Evolutionary conservation across 2,797 vertebrate species (phyloP), one percentile per base, ranked within the genome.

Genomic region (Gobio occitaniae): DNA sequence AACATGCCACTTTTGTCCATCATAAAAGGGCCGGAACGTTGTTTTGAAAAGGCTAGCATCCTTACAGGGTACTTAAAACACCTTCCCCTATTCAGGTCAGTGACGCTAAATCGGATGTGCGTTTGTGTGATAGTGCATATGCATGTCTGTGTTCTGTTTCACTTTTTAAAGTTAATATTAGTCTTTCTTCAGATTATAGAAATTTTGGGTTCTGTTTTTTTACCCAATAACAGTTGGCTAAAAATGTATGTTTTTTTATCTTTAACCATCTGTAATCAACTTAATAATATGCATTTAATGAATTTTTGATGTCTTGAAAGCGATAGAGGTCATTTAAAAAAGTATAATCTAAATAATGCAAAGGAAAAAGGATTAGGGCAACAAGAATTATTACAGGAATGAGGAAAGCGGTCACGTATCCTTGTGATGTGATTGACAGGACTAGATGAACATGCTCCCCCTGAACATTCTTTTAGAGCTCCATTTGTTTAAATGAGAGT

Each of bases 401-500:
- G 16, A 16, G 21, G n/a, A 66, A 66, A 41, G 48, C n/a, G 2
- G 13, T 32, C 61, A 70, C n/a, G n/a, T 4, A 59, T 70, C 36
- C 15, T 25, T 54, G 52, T 63, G 56, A 63, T 50, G 19, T 32
- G 61, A 78, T 69, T 84, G 74, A 84, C 38, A 78, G 41, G 65
- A 41, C 56, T 56, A 77, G 25, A 84, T 70, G 52, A 78, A 70
- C 61, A 41, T 68, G n/a, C 48, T 68, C 50, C 41, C 48, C 36
- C 38, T 3, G 13, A 70, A 44, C 13, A 17, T 69, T 70, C 6
- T 7, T 32, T 76, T 54, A 36, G 12, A 75, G 72, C 79, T 63
- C 65, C 29, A 84, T 79, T 87, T 84, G 36, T 78, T 71, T 85
- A 41, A 72, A 61, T 82, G 74, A 85, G 79, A 78, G 65, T 25